A percentile compares a stretch with the other conserved stretches of the same genome.
These are phyloP conservation scores for Athalia cordata DNA, from an alignment of 2,888 invertebrate genomes.

Conservation along the genomic window DNA sequence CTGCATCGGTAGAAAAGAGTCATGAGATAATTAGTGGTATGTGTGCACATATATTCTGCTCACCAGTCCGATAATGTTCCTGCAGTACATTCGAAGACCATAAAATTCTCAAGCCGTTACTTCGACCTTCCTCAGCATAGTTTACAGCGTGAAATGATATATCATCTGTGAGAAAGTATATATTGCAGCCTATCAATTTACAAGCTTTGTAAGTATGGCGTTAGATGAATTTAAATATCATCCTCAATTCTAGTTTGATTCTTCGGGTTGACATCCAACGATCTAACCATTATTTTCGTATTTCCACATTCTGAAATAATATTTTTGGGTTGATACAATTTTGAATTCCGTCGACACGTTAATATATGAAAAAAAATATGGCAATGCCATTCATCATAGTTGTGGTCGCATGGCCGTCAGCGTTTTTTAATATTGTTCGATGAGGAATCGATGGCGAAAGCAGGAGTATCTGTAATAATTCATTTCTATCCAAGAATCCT, in stretches of 20 bases:
- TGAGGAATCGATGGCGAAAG: no score
- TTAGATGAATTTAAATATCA: conserved; percentile 12
- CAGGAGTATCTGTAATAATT: no score
- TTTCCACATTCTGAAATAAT: no score
- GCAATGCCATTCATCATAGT: not conserved
- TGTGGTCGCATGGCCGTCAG: no score
- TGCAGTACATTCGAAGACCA: conserved; percentile 20
- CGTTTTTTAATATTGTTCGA: no score
- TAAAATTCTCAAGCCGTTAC: conserved; percentile 40
- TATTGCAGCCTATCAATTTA: conserved; percentile 39
- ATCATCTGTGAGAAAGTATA: conserved; percentile 22
- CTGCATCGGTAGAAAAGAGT: not conserved
- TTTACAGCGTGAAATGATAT: conserved; percentile 41
- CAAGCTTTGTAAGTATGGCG: conserved; percentile 12
- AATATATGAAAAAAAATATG: not conserved
- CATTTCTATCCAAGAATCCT: no score
- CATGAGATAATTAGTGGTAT: not conserved
- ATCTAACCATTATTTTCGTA: no score
- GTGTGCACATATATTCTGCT: conserved; percentile 4
- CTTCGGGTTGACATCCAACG: conserved; percentile 33
- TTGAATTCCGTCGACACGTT: no score
- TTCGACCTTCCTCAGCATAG: conserved; percentile 40
- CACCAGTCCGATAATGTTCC: not conserved
- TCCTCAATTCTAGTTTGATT: conserved; percentile 34
- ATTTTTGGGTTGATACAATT: no score